Evolutionary conservation across 2,797 vertebrate species (phyloP), one percentile per base, ranked within the genome.

Genomic region (Pseudopleuronectes americanus): DNA sequence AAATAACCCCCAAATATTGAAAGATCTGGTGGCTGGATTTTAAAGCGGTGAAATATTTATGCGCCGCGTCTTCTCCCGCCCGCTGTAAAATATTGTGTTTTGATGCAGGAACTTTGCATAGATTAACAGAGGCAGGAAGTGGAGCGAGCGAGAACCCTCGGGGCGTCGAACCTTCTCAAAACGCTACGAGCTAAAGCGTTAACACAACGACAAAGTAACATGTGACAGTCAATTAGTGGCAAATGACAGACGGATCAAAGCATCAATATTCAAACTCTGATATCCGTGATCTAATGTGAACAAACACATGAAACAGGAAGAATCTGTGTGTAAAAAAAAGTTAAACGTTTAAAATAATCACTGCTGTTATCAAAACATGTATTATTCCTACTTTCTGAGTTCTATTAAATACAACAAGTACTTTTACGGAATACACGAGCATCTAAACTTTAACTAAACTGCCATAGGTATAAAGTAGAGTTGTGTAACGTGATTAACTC

Each of bases 81-180:
- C 3, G 57, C 55, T 69, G 78, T 84, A 86, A 86, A 90, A 89
- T 89, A 84, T 72, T 88, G 69, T 59, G 76, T 84, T 86, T 84
- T 79, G 81, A 88, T 85, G 71, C 52, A 36, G 71, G 61, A 77
- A 74, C 54, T 71, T 65, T 76, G 75, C 71, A 79, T 72, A 79
- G 73, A 88, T 85, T 68, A 82, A 45, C 45, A 72, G 26, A 26
- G 67, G 67, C 70, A 71, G 54, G 12, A 43, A 69, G 61, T 52
- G 58, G 59, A 78, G 64, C 55, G 48, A 48, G 57, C 60, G 33
- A 45, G 51, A 65, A 64, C 56, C 63, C 57, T 2, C 10, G 36
- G 62, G 65, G 57, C 33, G 52, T 41, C 53, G 55, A 68, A 69
- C 68, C 53, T 43, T 51, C 49, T 74, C 8, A 4, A 24, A 69